Evolutionary conservation across 2,888 invertebrate genomes (phyloP), one percentile per base, ranked within the genome.

Genomic region (Acanthosepion lycidas): DNA sequence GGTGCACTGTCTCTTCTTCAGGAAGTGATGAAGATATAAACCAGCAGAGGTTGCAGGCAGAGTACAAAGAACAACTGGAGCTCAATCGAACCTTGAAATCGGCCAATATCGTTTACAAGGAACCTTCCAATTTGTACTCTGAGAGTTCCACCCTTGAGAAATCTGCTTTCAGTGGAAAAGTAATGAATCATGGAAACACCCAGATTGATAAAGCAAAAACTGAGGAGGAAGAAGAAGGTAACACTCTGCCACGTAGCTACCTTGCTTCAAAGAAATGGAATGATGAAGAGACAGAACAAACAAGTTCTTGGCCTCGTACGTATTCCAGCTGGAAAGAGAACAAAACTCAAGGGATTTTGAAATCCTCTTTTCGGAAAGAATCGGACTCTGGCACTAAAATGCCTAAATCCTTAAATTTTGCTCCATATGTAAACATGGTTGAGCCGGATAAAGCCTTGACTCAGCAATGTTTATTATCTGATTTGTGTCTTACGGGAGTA

Each of bases 251-350:
- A 9, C 94, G 95, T 12, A 93, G 94, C 59, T 92, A 94, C 64
- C 94, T 95, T 94, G 94, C 94, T 1, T 94, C 94, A 33, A 59
- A 94, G 94, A 64, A 94, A 64, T 94, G 94, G 94, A 55, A 95
- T 26, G 95, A 95, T 4, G 28, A 92, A 23, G 94, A 95, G 20
- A 78, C n/a, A 0, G 95, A 95, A 33, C 93, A 95, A 49, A 94
- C 95, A 55, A 96, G 96, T 94, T 97, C 97, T 20, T 97, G 97
- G 97, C 97, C 97, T n/a, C 95, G 97, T 94, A 95, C 96, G 42
- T 96, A 96, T 93, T 95, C 95, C 91, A 92, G 94, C 42, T 94
- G 94, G 78, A 94, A 94, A 51, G 94, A 94, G 53, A 95, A 93
- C 53, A 94, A 94, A n/a, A 94, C 94, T n/a, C 95, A 96, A 48